Base-by-base conservation (phyloP, 2,888 invertebrate species). In the Troilus luridus region DNA sequence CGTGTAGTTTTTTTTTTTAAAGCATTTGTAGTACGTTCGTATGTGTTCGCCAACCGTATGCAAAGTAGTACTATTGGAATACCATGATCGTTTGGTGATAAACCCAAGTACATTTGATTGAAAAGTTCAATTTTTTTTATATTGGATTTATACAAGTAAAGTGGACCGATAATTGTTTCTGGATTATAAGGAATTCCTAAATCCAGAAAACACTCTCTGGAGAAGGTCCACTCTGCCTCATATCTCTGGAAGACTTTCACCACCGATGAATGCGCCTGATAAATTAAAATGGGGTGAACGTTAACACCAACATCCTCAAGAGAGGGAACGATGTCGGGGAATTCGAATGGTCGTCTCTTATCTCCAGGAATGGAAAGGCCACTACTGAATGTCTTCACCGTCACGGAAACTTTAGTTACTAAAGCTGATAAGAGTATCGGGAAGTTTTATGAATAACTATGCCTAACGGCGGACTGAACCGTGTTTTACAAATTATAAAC, bases 211-310 rank as follows among this genome's bases (percentile, higher is more conserved):
- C 72, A 19, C 27, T 72, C 9, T 0, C 72, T 27, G 6, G 72
- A 72, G 14, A 27, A 27, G 72, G 14, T 27, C 72, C 72, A 72
- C 72, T 72, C 27, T 72, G 27, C 27, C 72, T 72, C 72, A 72
- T 67, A 67, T 72, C 27, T 72, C 72, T 27, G 17, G n/a, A 41
- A 41, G 27, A 85, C 85, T 85, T 85, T 85, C 85, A 54, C 85
- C 85, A n/a, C 21, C 19, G 85, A 85, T 85, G 19, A 85, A 85
- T 85, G 56, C 54, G 21, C 11, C 85, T 85, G 85, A 85, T 85
- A 85, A 85, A 85, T 85, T 54, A 56, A 85, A 85, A 85, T 54
- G 85, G 56, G 85, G 72, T 27, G 72, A 72, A 72, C 72, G 27
- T 72, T 72, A 72, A 85, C 85, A 85, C 85, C 54, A 85, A 12